These are phyloP conservation scores for Hetaerina americana DNA, from an alignment of 1,140 invertebrate genomes.

Conservation along the genomic window DNA sequence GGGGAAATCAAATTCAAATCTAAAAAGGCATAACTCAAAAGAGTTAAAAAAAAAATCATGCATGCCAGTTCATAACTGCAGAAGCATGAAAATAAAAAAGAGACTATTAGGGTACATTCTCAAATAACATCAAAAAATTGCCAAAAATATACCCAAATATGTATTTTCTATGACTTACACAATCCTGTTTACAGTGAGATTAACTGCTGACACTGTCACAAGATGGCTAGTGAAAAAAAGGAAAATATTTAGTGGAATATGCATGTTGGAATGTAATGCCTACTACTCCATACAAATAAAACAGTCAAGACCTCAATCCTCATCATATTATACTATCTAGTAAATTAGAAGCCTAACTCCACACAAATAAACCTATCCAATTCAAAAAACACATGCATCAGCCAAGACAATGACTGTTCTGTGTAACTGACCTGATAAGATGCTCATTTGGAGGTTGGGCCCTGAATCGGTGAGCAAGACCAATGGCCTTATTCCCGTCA, in stretches of 20 bases:
- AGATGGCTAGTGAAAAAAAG: slow-evolving; percentile 56
- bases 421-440: slow-evolving; percentile 43
- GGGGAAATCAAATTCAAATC: too few relatives aligned
- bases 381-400: background rate
- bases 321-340: too few relatives aligned
- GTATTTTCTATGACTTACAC: slow-evolving; percentile 64
- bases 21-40: too few relatives aligned
- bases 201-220: slow-evolving; percentile 77
- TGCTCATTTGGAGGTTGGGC: slow-evolving; percentile 58
- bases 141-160: too few relatives aligned
- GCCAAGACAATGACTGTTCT: background rate
- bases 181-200: slow-evolving; percentile 77
- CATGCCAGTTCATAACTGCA: too few relatives aligned
- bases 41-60: too few relatives aligned
- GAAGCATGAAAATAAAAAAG: too few relatives aligned
- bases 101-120: too few relatives aligned
- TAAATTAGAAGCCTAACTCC: too few relatives aligned
- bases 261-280: background rate
- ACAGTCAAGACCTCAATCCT: too few relatives aligned
- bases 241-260: slow-evolving; percentile 8
- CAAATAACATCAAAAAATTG: too few relatives aligned
- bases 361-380: too few relatives aligned
- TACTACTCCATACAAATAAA: slow-evolving; percentile 18
- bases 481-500: slow-evolving; percentile 39
- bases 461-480: slow-evolving; percentile 36